Evolutionary conservation across 2,888 invertebrate species (phyloP).

Genomic region (Rhamnusium bicolor): DNA sequence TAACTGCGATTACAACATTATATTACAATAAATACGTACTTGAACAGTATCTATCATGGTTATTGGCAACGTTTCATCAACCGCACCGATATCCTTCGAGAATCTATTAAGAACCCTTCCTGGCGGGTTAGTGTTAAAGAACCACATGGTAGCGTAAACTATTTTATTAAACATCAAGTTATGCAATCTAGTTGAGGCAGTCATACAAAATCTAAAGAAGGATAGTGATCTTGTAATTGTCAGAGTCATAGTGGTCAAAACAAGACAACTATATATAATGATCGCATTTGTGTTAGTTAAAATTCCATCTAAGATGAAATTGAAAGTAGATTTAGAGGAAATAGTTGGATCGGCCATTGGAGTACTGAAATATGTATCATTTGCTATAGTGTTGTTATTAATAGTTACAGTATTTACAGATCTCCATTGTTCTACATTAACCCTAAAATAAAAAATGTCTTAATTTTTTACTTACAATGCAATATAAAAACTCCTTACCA

Average conservation of each 20-base stretch:
- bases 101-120: constrained; percentile 80
- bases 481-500: constrained; percentile 73
- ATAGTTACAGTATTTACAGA: constrained; percentile 12
- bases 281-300: constrained; percentile 62
- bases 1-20: too few relatives aligned
- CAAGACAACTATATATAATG: constrained; percentile 62
- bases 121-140: constrained; percentile 81
- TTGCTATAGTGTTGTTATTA: constrained; percentile 20
- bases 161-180: constrained; percentile 74
- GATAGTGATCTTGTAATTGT: constrained; percentile 71
- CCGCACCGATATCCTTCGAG: constrained; percentile 80
- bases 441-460: constrained; percentile 21
- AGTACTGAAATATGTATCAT: too few relatives aligned
- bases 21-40: constrained; percentile 53
- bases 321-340: too few relatives aligned
- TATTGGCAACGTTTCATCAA: constrained; percentile 73
- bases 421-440: constrained; percentile 34
- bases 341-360: too few relatives aligned
- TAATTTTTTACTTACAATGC: background rate
- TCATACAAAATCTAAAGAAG: constrained; percentile 74
- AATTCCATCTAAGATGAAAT: constrained; percentile 36
- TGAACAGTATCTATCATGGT: constrained; percentile 73
- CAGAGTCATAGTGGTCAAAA: constrained; percentile 66
- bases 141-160: constrained; percentile 77
- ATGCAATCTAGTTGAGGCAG: constrained; percentile 75